Evolutionary conservation across 2,113 vertebrate species (phyloP).

Genomic region (Pipra filicauda): DNA sequence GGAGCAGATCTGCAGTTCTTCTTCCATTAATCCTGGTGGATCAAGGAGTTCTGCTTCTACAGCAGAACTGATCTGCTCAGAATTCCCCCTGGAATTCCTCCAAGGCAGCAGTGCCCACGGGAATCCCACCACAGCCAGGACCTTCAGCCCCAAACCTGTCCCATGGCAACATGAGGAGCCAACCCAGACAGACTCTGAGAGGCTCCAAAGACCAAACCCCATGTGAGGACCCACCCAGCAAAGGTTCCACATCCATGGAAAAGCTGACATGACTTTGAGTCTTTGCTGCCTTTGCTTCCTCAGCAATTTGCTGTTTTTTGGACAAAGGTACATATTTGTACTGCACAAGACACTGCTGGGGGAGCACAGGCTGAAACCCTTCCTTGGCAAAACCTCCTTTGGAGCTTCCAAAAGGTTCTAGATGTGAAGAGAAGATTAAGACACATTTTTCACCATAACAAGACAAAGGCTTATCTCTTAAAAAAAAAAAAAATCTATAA

Average conservation of each 20-base stretch:
- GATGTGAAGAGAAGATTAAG: neutral
- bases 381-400: neutral
- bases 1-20: neutral
- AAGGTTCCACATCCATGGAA: neutral
- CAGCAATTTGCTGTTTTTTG: neutral
- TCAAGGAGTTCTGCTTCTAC: neutral
- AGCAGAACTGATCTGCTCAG: neutral
- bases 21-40: neutral
- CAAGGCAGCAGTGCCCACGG: neutral
- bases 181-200: neutral
- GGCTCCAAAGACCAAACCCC: neutral
- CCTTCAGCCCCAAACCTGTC: neutral
- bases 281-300: neutral
- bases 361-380: neutral
- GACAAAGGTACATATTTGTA: neutral
- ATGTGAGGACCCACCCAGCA: neutral
- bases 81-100: neutral
- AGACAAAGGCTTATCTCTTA: neutral
- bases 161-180: neutral
- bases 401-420: neutral
- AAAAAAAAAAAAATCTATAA: neutral
- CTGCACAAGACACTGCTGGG: neutral
- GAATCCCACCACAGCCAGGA: neutral
- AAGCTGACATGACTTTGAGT: neutral
- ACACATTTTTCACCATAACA: neutral